Percentiles rank a stretch among this genome's conserved stretches.
Evolutionary conservation across 2,797 vertebrate species (phyloP).

Genomic region (Mormyrus proboscirostris): DNA sequence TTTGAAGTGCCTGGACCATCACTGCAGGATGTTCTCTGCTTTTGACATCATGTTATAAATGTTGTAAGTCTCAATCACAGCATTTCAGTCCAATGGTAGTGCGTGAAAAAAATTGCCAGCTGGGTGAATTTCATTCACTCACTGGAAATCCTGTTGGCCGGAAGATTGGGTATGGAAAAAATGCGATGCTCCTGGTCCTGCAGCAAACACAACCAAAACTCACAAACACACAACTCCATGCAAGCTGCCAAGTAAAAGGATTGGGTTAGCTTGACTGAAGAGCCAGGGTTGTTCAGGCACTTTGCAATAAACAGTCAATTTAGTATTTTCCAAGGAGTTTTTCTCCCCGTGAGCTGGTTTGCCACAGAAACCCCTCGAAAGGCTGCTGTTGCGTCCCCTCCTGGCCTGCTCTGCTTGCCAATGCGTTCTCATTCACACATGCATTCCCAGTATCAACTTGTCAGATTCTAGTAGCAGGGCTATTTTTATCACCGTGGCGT

Average conservation of each 20-base stretch:
- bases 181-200: neutral
- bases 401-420: neutral
- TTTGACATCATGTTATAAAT: neutral
- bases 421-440: neutral
- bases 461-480: neutral
- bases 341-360: neutral
- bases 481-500: neutral
- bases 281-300: neutral
- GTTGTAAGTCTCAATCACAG: neutral
- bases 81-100: neutral
- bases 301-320: neutral
- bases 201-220: neutral
- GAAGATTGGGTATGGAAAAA: neutral
- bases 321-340: neutral
- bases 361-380: neutral
- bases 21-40: neutral
- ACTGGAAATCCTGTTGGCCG: slow-evolving; percentile 7
- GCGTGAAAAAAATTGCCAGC: slow-evolving; percentile 17
- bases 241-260: neutral
- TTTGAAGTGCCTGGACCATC: neutral
- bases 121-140: slow-evolving; percentile 10
- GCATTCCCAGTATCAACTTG: neutral
- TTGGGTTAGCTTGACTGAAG: neutral
- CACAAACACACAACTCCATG: neutral
- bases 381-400: neutral